These are phyloP conservation scores for Acrossocheilus wenchowensis DNA, from an alignment of 2,797 vertebrate species.

Conservation along the genomic window DNA sequence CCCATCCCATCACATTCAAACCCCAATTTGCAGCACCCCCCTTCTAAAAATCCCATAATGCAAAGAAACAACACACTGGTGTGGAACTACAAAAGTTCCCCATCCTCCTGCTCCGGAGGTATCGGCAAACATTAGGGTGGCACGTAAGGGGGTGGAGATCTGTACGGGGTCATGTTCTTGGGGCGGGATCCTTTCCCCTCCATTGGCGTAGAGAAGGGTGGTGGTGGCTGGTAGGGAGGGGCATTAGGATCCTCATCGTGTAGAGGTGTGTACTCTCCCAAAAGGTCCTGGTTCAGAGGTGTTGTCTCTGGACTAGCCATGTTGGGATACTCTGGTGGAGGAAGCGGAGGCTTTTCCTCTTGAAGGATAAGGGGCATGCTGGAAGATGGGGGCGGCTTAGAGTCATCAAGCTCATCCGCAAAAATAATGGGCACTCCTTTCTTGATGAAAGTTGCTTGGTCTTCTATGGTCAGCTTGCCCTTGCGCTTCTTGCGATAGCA, in stretches of 20 bases:
- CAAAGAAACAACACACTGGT: slow-evolving; percentile 82
- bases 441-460: slow-evolving; percentile 98
- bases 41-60: slow-evolving; percentile 66
- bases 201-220: slow-evolving; percentile 94
- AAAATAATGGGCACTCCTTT: slow-evolving; percentile 99
- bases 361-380: slow-evolving; percentile 97
- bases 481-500: slow-evolving; percentile 98
- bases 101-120: slow-evolving; percentile 68
- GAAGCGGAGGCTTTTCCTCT: slow-evolving; percentile 95
- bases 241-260: slow-evolving; percentile 95
- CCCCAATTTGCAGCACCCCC: slow-evolving; percentile 70
- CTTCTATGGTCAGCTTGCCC: slow-evolving; percentile 96
- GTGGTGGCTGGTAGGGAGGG: slow-evolving; percentile 96
- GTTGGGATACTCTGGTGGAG: slow-evolving; percentile 95
- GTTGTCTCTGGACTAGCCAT: slow-evolving; percentile 92
- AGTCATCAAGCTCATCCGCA: slow-evolving; percentile 94
- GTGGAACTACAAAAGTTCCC: slow-evolving; percentile 84
- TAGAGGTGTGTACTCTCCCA: slow-evolving; percentile 93
- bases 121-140: slow-evolving; percentile 88
- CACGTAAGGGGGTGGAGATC: slow-evolving; percentile 97
- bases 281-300: slow-evolving; percentile 91
- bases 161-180: slow-evolving; percentile 99
- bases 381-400: slow-evolving; percentile 94
- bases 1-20: slow-evolving; percentile 61
- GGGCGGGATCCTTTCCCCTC: slow-evolving; percentile 98